Evolutionary conservation across 2,888 invertebrate species (phyloP), one percentile per base, ranked within the genome.

Genomic region (Oeneis ivallda): DNA sequence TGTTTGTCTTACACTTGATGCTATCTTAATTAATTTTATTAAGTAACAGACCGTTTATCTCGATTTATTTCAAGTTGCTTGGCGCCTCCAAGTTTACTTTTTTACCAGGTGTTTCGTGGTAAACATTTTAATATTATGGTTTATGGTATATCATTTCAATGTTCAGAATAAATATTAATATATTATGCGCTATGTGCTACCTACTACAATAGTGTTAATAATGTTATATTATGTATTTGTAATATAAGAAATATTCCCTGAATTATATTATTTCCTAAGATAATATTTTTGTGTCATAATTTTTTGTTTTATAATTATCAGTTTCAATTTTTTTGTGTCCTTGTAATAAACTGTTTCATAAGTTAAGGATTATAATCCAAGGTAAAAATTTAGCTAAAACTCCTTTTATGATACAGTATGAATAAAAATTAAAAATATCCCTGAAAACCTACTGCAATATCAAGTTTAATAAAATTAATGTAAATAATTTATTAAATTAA

Each of bases 151-250:
- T 50, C 10, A 34, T 53, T 52, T 34, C 10, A 15, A 37, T 17
- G 37, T n/a, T 13, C 32, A 37, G 9, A 37, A 53, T n/a, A n/a
- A n/a, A n/a, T n/a, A n/a, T n/a, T n/a, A n/a, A n/a, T n/a, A n/a
- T n/a, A 56, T 9, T 41, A 41, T 56, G 56, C 56, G 56, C 56
- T 56, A 56, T 56, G 17, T 56, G 56, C 41, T 56, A 56, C 56
- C 56, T 56, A 41, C 17, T 11, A 41, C 0, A 41, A 56, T 56
- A 56, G 15, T 15, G 17, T 54, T n/a, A 41, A 56, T 7, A 2
- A 39, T n/a, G 17, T 37, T 37, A 39, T 54, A 17, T 17, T 56
- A 39, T 47, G 1, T 19, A 11, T 41, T 15, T 53, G 7, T 41
- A 19, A 53, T 17, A 15, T 53, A 53, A 53, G 41, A n/a, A 43